Percentiles rank a stretch among this genome's conserved stretches.
phyloP scores from a whole-genome alignment of 2,113 vertebrate species.

The Hucho hucho region DNA sequence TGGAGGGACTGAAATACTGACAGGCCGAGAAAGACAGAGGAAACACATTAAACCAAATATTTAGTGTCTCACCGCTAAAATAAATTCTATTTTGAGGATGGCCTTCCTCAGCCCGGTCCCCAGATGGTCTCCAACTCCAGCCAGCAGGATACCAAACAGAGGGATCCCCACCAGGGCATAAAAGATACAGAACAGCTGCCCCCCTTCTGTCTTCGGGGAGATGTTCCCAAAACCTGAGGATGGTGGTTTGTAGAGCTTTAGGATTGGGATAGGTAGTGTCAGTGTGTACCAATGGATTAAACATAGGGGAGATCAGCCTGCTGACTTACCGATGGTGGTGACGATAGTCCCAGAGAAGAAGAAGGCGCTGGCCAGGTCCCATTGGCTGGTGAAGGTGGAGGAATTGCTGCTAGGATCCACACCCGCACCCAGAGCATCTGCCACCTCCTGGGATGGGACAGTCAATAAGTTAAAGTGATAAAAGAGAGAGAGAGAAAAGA shows the following conservation, averaged over 20 bases:
- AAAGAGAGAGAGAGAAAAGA: no score
- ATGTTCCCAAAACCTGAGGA: conserved; percentile 85
- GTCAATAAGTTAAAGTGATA: not conserved
- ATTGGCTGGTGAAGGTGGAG: conserved; percentile 71
- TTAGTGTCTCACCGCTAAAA: conserved; percentile 78
- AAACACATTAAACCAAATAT: not conserved
- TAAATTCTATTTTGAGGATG: conserved; percentile 82
- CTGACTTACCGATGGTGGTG: conserved; percentile 79
- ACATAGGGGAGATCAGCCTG: not conserved
- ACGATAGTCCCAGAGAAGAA: conserved; percentile 92
- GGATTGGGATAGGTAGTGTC: conserved; percentile 3
- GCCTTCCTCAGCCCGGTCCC: conserved; percentile 82
- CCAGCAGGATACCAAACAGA: conserved; percentile 85
- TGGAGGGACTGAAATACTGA: not conserved
- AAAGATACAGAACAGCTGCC: conserved; percentile 87
- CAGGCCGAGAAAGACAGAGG: not conserved
- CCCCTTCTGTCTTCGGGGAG: conserved; percentile 82
- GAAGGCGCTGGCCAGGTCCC: conserved; percentile 87
- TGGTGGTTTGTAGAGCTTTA: conserved; percentile 5
- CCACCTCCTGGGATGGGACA: conserved; percentile 70
- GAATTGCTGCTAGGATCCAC: conserved; percentile 72
- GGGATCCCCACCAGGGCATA: conserved; percentile 89
- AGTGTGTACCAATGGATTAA: not conserved
- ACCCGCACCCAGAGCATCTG: conserved; percentile 75
- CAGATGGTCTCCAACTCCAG: conserved; percentile 86